These are phyloP conservation scores for Neogale vison DNA, from an alignment of 2,113 vertebrate species.

Conservation along the genomic window DNA sequence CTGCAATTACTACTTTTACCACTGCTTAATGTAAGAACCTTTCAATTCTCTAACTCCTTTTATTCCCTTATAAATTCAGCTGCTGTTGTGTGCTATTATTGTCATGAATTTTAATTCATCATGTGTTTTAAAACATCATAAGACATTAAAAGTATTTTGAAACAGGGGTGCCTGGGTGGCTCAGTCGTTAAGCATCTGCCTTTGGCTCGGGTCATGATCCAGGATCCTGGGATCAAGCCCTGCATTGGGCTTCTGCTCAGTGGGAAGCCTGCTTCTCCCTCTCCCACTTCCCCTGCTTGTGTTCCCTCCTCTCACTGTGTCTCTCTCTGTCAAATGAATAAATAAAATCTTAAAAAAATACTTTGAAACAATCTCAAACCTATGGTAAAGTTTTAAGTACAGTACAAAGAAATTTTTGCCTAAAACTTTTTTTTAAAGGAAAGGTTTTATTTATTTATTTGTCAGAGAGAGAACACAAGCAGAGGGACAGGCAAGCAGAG, in stretches of 20 bases:
- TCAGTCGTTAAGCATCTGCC: too few relatives aligned
- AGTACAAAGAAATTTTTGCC: not conserved
- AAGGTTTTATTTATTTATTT: too few relatives aligned
- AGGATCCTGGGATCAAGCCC: too few relatives aligned
- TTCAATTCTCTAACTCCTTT: constrained; percentile 13
- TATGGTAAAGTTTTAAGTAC: not conserved
- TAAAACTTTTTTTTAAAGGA: not conserved
- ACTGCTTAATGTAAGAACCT: not conserved
- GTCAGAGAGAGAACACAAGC: too few relatives aligned
- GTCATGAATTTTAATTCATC: constrained; percentile 2
- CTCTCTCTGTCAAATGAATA: too few relatives aligned
- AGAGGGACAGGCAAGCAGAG: too few relatives aligned
- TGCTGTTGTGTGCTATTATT: not conserved
- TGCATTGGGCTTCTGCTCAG: too few relatives aligned
- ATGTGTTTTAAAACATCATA: not conserved
- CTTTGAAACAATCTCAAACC: not conserved
- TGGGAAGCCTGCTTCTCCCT: too few relatives aligned
- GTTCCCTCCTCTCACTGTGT: too few relatives aligned
- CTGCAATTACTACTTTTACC: not conserved
- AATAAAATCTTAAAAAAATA: not conserved
- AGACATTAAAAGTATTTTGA: not conserved
- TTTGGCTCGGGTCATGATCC: too few relatives aligned
- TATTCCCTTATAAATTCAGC: not conserved
- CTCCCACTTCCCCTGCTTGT: too few relatives aligned
- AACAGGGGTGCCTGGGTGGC: too few relatives aligned